Conservation (phyloP, 2,113 vertebrate genomes). For the Amia ocellicauda region DNA sequence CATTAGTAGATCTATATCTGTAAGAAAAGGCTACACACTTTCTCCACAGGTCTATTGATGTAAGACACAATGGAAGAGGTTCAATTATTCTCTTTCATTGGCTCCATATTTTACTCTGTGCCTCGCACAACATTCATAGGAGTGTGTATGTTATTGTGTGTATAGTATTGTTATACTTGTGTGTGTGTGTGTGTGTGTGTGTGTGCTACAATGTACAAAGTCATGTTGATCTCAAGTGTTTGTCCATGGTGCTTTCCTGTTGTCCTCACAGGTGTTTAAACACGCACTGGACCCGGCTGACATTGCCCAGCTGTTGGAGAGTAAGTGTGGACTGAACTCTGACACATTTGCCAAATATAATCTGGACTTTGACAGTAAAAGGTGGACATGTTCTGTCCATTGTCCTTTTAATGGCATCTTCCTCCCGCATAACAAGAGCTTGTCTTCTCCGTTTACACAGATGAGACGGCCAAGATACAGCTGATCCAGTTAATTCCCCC, state of each 20-base stretch:
- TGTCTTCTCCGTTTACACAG: conserved; percentile 29
- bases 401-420: neutral
- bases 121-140: too few species aligned
- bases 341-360: neutral
- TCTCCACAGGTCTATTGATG: too few species aligned
- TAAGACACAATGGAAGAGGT: too few species aligned
- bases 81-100: too few species aligned
- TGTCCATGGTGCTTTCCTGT: too few species aligned
- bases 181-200: neutral
- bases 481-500: conserved; percentile 67
- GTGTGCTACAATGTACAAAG: neutral
- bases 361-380: neutral
- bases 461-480: conserved; percentile 61
- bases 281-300: conserved; percentile 62
- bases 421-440: too few species aligned
- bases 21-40: too few species aligned
- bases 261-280: conserved; percentile 61
- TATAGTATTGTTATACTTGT: too few species aligned
- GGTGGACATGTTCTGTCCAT: neutral
- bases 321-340: conserved; percentile 54
- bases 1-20: too few species aligned
- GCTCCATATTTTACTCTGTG: too few species aligned
- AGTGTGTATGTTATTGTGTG: too few species aligned
- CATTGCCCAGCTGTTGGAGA: conserved; percentile 67
- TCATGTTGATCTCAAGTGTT: too few species aligned